Percentiles rank a stretch among this genome's conserved stretches.
Conservation (phyloP, 2,797 vertebrate genomes). For the Pangasius djambal region DNA sequence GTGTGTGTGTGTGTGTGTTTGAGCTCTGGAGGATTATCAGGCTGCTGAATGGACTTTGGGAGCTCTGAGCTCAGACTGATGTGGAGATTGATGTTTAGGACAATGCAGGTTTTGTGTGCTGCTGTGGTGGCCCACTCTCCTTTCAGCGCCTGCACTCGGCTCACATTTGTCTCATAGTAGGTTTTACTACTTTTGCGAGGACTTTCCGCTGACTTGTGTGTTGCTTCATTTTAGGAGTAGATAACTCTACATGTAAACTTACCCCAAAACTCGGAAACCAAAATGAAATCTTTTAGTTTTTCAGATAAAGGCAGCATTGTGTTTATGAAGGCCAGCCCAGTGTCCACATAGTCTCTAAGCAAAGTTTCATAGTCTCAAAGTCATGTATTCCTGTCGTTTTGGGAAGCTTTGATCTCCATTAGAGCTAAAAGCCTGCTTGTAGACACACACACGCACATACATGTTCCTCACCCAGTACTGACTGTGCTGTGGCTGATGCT, state of each 20-base stretch:
- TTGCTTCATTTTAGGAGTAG: background rate
- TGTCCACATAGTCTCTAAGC: background rate
- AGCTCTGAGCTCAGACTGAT: slow-evolving; percentile 49
- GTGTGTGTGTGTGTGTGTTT: slow-evolving; percentile 24
- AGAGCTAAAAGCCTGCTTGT: slow-evolving; percentile 1
- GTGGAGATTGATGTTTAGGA: slow-evolving; percentile 48
- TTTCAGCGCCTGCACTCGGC: background rate
- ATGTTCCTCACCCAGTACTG: slow-evolving; percentile 25
- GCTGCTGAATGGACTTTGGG: slow-evolving; percentile 44
- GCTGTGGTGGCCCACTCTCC: background rate
- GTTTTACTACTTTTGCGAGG: background rate
- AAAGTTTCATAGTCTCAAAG: background rate
- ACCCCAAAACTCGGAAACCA: background rate
- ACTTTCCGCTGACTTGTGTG: background rate
- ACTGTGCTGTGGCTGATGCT: slow-evolving; percentile 28
- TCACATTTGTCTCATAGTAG: slow-evolving; percentile 1
- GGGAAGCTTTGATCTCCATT: background rate
- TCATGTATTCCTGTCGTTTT: background rate
- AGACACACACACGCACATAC: slow-evolving; percentile 7
- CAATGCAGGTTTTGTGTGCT: slow-evolving; percentile 51
- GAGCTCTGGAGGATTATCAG: slow-evolving; percentile 44
- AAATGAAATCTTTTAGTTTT: background rate
- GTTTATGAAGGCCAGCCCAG: background rate
- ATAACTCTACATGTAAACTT: background rate
- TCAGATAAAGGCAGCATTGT: background rate